Base-by-base conservation (phyloP, 1,140 invertebrate species). In the Pseudomyrmex dendroicus region DNA sequence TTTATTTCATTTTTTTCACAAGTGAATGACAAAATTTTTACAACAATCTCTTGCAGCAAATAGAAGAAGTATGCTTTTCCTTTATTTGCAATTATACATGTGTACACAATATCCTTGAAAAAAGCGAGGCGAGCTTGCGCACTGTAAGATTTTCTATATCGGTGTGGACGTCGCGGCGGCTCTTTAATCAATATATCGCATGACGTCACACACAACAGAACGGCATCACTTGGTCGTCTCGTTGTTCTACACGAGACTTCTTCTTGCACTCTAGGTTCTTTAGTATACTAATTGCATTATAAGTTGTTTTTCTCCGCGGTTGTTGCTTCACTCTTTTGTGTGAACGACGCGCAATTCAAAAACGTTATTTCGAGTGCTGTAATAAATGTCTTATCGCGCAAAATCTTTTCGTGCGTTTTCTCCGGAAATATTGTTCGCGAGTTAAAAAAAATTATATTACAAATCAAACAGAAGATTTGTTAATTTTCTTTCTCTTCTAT, bases 151-250 rank as follows among this genome's bases (percentile, higher is more conserved):
- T 78, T 80, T 13, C 25, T 25, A 76, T 56, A 61, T 66, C 17
- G 57, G 64, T 20, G 76, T 44, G 54, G 52, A 72, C 68, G 25
- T n/a, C 35, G 35, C 20, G 52, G 25, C 54, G 52, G 15, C 17
- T 5, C 13, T 80, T 17, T 72, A 56, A 80, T 80, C 76, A 80
- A 80, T 80, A 80, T 80, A 72, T 80, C 22, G 66, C 46, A 22
- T 80, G 76, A 80, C 76, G 76, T 80, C 76, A 80, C 8, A 15
- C 44, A 22, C 67, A 35, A 67, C 50, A 22, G 67, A 35, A 67
- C 50, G 63, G 70, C 59, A 70, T 70, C 66, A 70, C 76, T 66
- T 70, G 20, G 20, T n/a, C 76, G 64, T 66, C 52, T 59, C 35
- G 44, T 80, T 61, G 66, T 80, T 78, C 20, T 61, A 80, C 76